Percentiles rank a stretch among this genome's conserved stretches.
Evolutionary conservation across 2,888 invertebrate genomes (phyloP).

Genomic region (Thecophora atra): DNA sequence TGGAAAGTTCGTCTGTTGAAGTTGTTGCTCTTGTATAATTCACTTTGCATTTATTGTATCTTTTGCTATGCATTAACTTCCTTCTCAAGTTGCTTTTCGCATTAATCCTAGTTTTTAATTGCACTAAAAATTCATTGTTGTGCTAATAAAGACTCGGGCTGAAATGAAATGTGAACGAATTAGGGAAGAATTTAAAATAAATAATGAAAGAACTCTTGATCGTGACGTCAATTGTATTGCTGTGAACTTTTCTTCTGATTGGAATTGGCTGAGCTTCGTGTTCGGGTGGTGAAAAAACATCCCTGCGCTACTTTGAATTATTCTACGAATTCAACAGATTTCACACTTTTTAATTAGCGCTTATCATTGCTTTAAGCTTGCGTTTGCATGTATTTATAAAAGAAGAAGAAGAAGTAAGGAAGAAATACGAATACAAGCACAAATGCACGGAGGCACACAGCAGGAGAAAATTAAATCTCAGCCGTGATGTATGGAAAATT

Average conservation of each 20-base stretch:
- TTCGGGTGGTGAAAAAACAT: no score
- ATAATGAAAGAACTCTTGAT: no score
- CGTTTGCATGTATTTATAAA: conserved; percentile 5
- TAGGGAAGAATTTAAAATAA: no score
- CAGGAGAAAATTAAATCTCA: conserved; percentile 18
- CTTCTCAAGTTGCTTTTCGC: no score
- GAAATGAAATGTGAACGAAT: no score
- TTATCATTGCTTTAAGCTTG: conserved; percentile 23
- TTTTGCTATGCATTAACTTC: neutral
- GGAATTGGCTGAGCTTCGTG: no score
- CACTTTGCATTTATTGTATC: neutral
- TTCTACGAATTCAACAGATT: conserved; percentile 17
- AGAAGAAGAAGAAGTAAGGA: neutral
- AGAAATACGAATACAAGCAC: neutral
- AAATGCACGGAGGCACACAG: neutral
- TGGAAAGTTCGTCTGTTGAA: neutral
- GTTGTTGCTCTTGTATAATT: neutral
- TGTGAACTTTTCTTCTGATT: no score
- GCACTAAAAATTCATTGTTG: no score
- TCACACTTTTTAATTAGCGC: conserved; percentile 34
- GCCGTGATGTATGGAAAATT: conserved; percentile 12
- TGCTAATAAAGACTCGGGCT: no score
- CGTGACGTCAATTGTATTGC: no score
- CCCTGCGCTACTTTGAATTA: no score
- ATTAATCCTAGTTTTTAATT: no score